phyloP scores from a whole-genome alignment of 2,797 vertebrate genomes.

The Cygnus olor region DNA sequence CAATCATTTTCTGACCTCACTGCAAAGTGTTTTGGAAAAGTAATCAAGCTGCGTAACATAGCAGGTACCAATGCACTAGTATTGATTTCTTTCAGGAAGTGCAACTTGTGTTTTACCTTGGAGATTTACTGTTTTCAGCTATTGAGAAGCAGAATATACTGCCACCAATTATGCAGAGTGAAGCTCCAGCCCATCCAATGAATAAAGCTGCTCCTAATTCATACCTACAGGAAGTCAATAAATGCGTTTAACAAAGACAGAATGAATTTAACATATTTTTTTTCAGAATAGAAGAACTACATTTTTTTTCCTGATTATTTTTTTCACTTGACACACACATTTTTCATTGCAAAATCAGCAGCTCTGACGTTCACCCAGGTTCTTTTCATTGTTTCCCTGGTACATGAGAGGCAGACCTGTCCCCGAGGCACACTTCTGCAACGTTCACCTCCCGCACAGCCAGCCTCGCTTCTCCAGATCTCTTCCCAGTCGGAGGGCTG shows the following conservation, averaged over 20 bases:
- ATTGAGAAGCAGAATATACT: conserved; percentile 87
- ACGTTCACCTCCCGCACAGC: not conserved
- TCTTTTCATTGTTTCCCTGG: not conserved
- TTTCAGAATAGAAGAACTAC: not conserved
- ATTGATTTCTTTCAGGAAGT: not conserved
- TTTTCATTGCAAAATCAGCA: not conserved
- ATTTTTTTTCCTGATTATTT: not conserved
- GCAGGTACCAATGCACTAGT: not conserved
- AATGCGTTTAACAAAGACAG: not conserved
- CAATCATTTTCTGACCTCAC: not conserved
- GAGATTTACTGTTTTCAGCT: conserved; percentile 73
- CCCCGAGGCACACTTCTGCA: not conserved
- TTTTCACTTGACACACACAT: not conserved
- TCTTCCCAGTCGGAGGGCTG: not conserved
- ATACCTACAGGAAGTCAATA: conserved; percentile 82
- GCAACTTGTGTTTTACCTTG: conserved; percentile 75
- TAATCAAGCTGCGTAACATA: not conserved
- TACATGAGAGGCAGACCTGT: not conserved
- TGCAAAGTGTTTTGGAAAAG: not conserved
- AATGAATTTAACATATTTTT: not conserved
- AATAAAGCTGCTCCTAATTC: conserved; percentile 94
- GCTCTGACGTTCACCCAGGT: rapidly evolving
- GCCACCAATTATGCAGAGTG: conserved; percentile 90
- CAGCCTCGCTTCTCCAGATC: not conserved
- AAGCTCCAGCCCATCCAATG: conserved; percentile 93